Percentiles rank a stretch among this genome's conserved stretches.
These are phyloP conservation scores for Amphimedon queenslandica DNA, from an alignment of 37 sponge, comb jelly and placozoan species.

Conservation along the genomic window DNA sequence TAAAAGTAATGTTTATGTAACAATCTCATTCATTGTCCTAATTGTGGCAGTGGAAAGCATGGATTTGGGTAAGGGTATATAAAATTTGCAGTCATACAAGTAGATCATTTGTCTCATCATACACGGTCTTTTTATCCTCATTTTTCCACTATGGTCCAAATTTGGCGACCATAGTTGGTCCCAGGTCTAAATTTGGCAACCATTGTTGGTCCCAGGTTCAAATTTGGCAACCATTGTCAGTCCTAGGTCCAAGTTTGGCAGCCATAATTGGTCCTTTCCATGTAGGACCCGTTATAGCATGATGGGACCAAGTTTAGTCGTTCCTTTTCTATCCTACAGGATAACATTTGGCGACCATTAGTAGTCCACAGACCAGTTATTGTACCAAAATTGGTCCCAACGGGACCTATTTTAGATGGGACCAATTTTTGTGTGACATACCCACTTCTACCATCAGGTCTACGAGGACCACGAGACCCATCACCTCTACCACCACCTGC, in stretches of 20 bases:
- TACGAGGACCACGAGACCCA: too few species aligned
- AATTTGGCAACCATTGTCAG: neutral
- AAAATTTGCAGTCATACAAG: too few species aligned
- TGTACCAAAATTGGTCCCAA: neutral
- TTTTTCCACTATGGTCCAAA: too few species aligned
- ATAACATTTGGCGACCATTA: neutral
- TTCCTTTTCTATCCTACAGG: neutral
- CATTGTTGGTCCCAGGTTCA: neutral
- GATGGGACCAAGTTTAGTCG: neutral
- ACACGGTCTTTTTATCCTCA: too few species aligned
- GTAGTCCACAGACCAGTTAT: too few species aligned
- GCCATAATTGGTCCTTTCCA: neutral
- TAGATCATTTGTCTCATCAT: too few species aligned
- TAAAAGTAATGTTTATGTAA: too few species aligned
- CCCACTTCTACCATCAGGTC: too few species aligned
- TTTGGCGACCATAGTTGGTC: neutral
- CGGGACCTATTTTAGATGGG: neutral
- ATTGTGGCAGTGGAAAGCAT: too few species aligned
- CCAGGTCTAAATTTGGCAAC: neutral
- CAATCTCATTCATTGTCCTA: too few species aligned
- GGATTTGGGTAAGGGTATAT: too few species aligned
- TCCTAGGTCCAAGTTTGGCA: neutral
- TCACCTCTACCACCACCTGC: too few species aligned
- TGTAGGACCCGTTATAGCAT: neutral
- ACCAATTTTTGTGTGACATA: neutral